Evolutionary conservation across 2,888 invertebrate species (phyloP).

Genomic region (Rhingia campestris): DNA sequence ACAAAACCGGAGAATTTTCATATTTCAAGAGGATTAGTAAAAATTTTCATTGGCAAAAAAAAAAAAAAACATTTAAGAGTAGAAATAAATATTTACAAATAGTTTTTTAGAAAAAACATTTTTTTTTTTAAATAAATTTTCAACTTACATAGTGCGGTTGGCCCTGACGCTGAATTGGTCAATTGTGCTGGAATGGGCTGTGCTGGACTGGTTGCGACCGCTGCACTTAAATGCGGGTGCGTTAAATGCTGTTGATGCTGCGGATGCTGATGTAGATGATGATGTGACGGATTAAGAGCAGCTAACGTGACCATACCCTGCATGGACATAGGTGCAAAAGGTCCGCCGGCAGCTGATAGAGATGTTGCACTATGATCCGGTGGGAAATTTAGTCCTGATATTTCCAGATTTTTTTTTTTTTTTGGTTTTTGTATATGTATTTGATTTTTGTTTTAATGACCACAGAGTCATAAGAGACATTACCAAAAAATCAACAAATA

Average conservation of each 20-base stretch:
- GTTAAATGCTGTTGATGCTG: conserved; percentile 70
- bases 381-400: conserved; percentile 83
- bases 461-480: conserved; percentile 82
- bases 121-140: conserved; percentile 27
- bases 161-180: conserved; percentile 79
- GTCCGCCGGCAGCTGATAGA: conserved; percentile 83
- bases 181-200: conserved; percentile 77
- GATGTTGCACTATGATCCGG: conserved; percentile 83
- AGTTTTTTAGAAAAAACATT: neutral
- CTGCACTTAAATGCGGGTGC: conserved; percentile 73
- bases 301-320: conserved; percentile 92
- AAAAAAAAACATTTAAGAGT: conserved; percentile 3
- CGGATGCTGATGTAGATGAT: conserved; percentile 73
- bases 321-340: conserved; percentile 91
- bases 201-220: conserved; percentile 83
- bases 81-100: neutral
- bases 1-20: neutral
- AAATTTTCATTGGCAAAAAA: conserved; percentile 4
- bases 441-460: conserved; percentile 80
- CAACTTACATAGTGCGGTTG: conserved; percentile 82
- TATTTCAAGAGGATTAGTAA: neutral
- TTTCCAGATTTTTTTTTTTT: conserved; percentile 79
- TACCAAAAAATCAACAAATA: conserved; percentile 83
- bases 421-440: conserved; percentile 71
- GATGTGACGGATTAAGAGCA: conserved; percentile 80